Evolutionary conservation across 2,888 invertebrate species (phyloP).

Genomic region (Xestia rhomboidea): DNA sequence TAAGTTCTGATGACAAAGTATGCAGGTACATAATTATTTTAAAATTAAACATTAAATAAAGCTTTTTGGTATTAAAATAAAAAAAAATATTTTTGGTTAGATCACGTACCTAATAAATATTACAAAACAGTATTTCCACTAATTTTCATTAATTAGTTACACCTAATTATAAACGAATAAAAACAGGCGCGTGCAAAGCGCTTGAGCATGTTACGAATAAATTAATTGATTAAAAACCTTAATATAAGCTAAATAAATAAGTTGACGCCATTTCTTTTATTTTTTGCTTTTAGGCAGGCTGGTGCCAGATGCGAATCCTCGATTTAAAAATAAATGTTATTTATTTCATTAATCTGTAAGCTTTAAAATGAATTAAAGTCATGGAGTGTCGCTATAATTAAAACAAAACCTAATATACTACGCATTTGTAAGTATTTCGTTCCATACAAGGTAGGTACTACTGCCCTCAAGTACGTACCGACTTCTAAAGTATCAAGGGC

Average conservation of each 20-base stretch:
- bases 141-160: slow-evolving; percentile 32
- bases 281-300: neutral
- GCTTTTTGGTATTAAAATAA: slow-evolving; percentile 54
- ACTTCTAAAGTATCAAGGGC: neutral
- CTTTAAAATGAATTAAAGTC: slow-evolving; percentile 21
- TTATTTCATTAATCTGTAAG: slow-evolving; percentile 2
- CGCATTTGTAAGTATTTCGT: neutral
- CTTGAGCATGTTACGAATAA: slow-evolving; percentile 45
- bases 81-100: slow-evolving; percentile 47
- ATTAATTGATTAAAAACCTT: slow-evolving; percentile 17
- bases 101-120: slow-evolving; percentile 25
- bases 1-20: neutral
- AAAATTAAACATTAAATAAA: slow-evolving; percentile 47
- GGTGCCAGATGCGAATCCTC: neutral
- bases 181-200: slow-evolving; percentile 37
- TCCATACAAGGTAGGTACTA: neutral
- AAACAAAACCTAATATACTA: neutral
- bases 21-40: slow-evolving; percentile 8
- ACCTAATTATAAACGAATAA: slow-evolving; percentile 3
- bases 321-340: neutral
- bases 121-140: slow-evolving; percentile 17
- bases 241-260: slow-evolving; percentile 33
- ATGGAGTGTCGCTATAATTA: slow-evolving; percentile 32
- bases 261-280: slow-evolving; percentile 11
- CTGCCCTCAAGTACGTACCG: neutral